Evolutionary conservation across 2,888 invertebrate genomes (phyloP).

Genomic region (Ormyrus labotus): DNA sequence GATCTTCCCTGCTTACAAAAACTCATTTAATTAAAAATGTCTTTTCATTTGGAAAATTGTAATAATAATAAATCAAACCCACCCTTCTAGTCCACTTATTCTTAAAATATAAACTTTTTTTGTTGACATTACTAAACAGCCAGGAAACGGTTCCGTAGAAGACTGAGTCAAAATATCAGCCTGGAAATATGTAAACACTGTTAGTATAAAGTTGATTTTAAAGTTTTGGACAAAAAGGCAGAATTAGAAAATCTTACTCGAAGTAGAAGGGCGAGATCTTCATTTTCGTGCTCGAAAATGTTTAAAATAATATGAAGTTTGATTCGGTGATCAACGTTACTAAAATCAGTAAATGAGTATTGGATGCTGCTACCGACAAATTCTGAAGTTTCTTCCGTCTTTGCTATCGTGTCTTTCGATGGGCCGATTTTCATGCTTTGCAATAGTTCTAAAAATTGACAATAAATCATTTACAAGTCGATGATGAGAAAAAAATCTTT

Average conservation of each 20-base stretch:
- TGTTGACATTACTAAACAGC: constrained; percentile 78
- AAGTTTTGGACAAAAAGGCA: not conserved
- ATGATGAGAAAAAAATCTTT: not conserved
- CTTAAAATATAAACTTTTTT: constrained; percentile 77
- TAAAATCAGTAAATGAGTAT: constrained; percentile 78
- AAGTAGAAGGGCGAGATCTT: constrained; percentile 78
- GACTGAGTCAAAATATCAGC: constrained; percentile 75
- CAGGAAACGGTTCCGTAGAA: constrained; percentile 71
- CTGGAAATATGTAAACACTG: constrained; percentile 55
- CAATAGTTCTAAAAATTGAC: constrained; percentile 73
- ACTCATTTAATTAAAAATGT: constrained; percentile 2
- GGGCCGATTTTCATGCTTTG: constrained; percentile 75
- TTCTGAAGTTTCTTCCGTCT: constrained; percentile 63
- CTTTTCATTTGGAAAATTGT: constrained; percentile 6
- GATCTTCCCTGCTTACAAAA: constrained; percentile 74
- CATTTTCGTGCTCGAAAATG: constrained; percentile 78
- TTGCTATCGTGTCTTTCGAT: constrained; percentile 73
- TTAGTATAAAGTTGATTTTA: not conserved
- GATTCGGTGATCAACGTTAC: constrained; percentile 79
- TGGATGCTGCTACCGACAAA: constrained; percentile 72
- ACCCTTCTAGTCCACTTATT: constrained; percentile 76
- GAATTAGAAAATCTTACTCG: constrained; percentile 70
- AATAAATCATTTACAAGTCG: constrained; percentile 1
- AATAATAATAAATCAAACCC: constrained; percentile 45
- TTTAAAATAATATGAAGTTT: constrained; percentile 78